Conservation (phyloP, 2,888 invertebrate species). For the Dendrolimus pini region DNA sequence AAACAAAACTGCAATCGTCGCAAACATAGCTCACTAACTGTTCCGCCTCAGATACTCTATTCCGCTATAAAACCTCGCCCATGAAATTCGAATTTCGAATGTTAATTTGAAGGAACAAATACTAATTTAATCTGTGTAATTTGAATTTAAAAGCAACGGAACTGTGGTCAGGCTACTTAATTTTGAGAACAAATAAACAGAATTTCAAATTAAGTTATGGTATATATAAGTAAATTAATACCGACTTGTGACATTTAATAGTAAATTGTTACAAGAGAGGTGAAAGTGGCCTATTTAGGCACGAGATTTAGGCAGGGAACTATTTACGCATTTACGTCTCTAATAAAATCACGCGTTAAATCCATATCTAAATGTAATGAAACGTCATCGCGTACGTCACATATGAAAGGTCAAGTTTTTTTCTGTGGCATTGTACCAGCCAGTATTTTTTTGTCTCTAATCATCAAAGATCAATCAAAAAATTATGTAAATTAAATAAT, state of each 20-base stretch:
- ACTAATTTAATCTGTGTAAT: slow-evolving; percentile 38
- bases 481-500: too few relatives aligned
- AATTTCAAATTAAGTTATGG: too few relatives aligned
- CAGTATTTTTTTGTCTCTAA: neutral
- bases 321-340: too few relatives aligned
- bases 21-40: slow-evolving; percentile 63
- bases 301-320: neutral
- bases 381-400: too few relatives aligned
- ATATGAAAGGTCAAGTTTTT: too few relatives aligned
- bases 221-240: too few relatives aligned
- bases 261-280: neutral
- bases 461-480: neutral
- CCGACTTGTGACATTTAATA: neutral
- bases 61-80: slow-evolving; percentile 62
- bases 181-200: slow-evolving; percentile 26
- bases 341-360: too few relatives aligned
- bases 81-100: slow-evolving; percentile 60
- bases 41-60: slow-evolving; percentile 45
- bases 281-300: too few relatives aligned
- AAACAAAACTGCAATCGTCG: slow-evolving; percentile 45
- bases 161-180: slow-evolving; percentile 38
- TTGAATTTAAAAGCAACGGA: slow-evolving; percentile 34
- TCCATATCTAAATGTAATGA: too few relatives aligned
- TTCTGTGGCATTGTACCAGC: too few relatives aligned
- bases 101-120: slow-evolving; percentile 49